Conservation (phyloP, 2,888 invertebrate species). For the Melipona bicolor region DNA sequence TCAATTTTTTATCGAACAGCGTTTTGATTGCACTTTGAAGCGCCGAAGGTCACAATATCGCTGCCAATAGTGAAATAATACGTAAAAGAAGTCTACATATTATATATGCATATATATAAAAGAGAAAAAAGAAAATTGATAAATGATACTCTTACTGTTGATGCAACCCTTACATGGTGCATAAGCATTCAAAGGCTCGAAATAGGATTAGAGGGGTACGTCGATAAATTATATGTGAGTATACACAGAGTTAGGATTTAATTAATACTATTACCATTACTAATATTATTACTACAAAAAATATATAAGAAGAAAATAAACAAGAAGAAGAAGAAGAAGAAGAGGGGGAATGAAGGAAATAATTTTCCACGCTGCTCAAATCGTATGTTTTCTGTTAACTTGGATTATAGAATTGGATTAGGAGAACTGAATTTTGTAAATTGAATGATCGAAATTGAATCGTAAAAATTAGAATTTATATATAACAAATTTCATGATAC, state of each 20-base stretch:
- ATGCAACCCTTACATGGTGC: conserved; percentile 18
- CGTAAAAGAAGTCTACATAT: conserved; percentile 44
- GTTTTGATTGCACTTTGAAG: conserved; percentile 66
- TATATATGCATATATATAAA: conserved; percentile 14
- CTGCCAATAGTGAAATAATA: conserved; percentile 60
- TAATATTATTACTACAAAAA: background rate
- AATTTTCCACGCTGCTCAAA: conserved; percentile 52
- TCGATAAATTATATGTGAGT: conserved; percentile 30
- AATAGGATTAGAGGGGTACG: conserved; percentile 63
- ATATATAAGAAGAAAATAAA: background rate
- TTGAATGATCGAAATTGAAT: conserved; percentile 22
- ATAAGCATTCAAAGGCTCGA: conserved; percentile 68
- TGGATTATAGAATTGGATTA: conserved; percentile 1
- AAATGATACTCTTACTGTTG: conserved; percentile 36
- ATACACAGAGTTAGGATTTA: conserved; percentile 9
- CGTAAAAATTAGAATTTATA: conserved; percentile 44
- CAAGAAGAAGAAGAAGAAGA: background rate
- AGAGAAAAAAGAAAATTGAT: background rate
- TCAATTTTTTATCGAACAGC: conserved; percentile 56
- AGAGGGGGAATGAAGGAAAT: background rate
- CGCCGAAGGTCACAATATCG: conserved; percentile 65
- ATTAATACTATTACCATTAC: background rate
- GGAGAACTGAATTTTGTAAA: conserved; percentile 5
- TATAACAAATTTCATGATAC: conserved; percentile 18
- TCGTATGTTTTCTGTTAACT: conserved; percentile 14